Evolutionary conservation across 2,888 invertebrate genomes (phyloP).

Genomic region (Criorhina ranunculi): DNA sequence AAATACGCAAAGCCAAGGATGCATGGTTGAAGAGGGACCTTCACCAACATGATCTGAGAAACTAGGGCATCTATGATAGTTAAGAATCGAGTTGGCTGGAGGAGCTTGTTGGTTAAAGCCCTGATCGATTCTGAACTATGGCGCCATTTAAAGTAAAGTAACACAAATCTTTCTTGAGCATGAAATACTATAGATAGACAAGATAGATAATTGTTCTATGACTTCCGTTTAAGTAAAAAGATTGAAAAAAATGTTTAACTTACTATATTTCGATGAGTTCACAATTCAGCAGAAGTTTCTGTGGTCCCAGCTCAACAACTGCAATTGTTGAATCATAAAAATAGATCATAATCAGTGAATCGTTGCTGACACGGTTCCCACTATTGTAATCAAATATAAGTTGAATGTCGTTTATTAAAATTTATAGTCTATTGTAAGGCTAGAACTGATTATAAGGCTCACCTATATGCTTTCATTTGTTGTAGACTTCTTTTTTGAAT

Average conservation of each 20-base stretch:
- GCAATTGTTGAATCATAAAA: slow-evolving; percentile 93
- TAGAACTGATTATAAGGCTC: too few relatives aligned
- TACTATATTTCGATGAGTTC: slow-evolving; percentile 94
- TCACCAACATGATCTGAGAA: too few relatives aligned
- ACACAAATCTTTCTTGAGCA: too few relatives aligned
- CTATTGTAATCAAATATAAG: slow-evolving; percentile 84
- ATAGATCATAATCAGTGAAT: slow-evolving; percentile 90
- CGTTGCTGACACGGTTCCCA: slow-evolving; percentile 88
- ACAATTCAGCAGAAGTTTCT: slow-evolving; percentile 90
- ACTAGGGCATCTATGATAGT: too few relatives aligned
- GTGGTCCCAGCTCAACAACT: slow-evolving; percentile 90
- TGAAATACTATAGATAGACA: too few relatives aligned
- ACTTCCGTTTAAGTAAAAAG: background rate
- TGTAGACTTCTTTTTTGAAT: slow-evolving; percentile 82
- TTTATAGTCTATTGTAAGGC: too few relatives aligned
- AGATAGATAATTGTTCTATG: background rate
- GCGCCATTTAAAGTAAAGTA: too few relatives aligned
- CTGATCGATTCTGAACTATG: too few relatives aligned
- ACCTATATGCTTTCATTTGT: slow-evolving; percentile 85
- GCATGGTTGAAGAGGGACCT: too few relatives aligned
- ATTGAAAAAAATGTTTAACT: slow-evolving; percentile 85
- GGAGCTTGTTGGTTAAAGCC: too few relatives aligned
- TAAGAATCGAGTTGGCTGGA: too few relatives aligned
- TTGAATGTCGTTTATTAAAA: slow-evolving; percentile 6
- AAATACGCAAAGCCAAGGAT: too few relatives aligned